These are phyloP conservation scores for Dinomys branickii DNA, from an alignment of 2,113 vertebrate genomes.

Conservation along the genomic window DNA sequence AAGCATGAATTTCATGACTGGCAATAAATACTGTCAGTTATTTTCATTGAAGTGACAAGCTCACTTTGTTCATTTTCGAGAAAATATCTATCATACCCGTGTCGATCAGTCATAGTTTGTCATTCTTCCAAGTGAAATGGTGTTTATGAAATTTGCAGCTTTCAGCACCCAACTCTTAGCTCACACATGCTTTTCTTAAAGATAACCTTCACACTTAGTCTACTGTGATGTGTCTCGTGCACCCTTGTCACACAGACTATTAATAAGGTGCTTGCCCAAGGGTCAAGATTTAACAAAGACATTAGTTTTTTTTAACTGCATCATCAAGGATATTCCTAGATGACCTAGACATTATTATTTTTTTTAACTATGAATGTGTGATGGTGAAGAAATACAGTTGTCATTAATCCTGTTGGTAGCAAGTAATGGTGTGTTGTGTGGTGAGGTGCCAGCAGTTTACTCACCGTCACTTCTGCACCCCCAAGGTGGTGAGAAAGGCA, in stretches of 20 bases:
- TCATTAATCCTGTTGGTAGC: background rate
- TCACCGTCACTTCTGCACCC: background rate
- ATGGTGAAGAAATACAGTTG: background rate
- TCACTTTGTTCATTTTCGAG: conserved; percentile 60
- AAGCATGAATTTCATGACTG: conserved; percentile 50
- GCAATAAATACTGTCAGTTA: conserved; percentile 45
- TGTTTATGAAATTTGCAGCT: background rate
- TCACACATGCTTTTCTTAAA: background rate
- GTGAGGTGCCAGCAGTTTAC: background rate
- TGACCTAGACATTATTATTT: background rate
- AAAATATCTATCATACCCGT: conserved; percentile 38
- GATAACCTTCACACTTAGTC: background rate
- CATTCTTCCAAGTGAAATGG: background rate
- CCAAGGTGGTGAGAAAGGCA: background rate
- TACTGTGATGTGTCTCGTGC: background rate
- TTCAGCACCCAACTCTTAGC: background rate
- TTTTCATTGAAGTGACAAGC: conserved; percentile 40
- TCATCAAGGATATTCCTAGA: background rate
- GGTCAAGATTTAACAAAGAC: background rate
- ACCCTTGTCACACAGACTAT: background rate
- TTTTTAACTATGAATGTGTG: background rate
- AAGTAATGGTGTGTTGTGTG: background rate
- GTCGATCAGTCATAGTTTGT: background rate
- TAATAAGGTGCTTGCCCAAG: background rate
- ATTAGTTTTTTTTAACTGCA: background rate